Percentiles rank a stretch among this genome's conserved stretches.
Evolutionary conservation across 2,113 vertebrate genomes (phyloP).

Genomic region (Pseudopodoces humilis): DNA sequence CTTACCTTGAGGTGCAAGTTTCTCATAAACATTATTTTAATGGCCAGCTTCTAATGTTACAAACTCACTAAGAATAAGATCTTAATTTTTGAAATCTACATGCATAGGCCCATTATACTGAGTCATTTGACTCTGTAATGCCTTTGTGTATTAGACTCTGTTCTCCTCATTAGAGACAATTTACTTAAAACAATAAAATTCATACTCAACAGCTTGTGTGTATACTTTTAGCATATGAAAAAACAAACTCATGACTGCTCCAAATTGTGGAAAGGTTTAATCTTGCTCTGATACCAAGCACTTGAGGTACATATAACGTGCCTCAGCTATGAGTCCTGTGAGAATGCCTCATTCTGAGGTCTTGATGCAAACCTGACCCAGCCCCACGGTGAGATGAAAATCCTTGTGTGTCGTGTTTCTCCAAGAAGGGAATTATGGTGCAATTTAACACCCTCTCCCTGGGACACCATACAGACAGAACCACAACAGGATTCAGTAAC

Average conservation of each 20-base stretch:
- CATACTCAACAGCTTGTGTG: not conserved
- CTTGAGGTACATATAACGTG: not conserved
- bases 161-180: not conserved
- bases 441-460: not conserved
- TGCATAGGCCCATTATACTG: not conserved
- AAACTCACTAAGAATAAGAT: not conserved
- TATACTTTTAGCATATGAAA: not conserved
- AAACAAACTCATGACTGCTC: not conserved
- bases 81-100: not conserved
- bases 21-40: not conserved
- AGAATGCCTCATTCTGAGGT: not conserved
- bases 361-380: not conserved
- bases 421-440: not conserved
- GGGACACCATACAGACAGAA: not conserved
- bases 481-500: not conserved
- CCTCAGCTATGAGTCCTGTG: not conserved
- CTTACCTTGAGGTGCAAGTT: not conserved
- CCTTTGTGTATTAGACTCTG: not conserved
- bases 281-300: not conserved
- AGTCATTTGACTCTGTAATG: not conserved
- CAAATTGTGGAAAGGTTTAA: not conserved
- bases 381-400: not conserved
- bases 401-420: not conserved
- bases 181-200: not conserved
- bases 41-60: not conserved